phyloP scores from a whole-genome alignment of 2,113 vertebrate genomes.

The Tachysurus vachellii region DNA sequence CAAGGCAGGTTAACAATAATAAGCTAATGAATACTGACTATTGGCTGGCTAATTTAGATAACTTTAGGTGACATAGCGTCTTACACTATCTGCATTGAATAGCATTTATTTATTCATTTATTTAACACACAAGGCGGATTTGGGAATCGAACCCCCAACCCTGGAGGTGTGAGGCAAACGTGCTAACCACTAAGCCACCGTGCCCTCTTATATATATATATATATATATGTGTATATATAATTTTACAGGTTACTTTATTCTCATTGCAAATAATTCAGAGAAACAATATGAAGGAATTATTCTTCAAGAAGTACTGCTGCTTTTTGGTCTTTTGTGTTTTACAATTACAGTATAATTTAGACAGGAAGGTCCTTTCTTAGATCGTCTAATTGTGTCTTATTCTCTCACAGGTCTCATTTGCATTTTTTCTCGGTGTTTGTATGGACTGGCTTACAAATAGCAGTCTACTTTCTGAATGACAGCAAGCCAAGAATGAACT shows the following conservation, averaged over 20 bases:
- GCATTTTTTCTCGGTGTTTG: background rate
- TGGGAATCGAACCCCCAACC: too few relatives aligned
- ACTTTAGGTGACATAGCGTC: background rate
- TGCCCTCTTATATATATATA: too few relatives aligned
- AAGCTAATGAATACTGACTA: background rate
- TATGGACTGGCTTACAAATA: background rate
- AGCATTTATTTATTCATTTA: background rate
- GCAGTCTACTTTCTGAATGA: background rate
- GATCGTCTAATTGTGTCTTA: conserved; percentile 13
- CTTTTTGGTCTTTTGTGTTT: conserved; percentile 18
- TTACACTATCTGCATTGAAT: background rate
- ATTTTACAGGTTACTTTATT: background rate
- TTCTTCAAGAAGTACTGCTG: background rate
- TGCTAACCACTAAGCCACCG: too few relatives aligned
- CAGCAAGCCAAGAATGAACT: background rate
- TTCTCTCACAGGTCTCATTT: conserved; percentile 1
- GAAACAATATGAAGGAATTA: background rate
- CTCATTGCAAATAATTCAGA: background rate
- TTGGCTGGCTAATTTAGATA: background rate
- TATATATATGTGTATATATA: background rate
- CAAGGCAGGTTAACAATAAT: background rate
- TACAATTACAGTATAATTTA: conserved; percentile 13
- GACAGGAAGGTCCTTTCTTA: background rate
- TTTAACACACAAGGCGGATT: too few relatives aligned
- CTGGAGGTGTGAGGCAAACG: too few relatives aligned